Percentiles rank a stretch among this genome's conserved stretches.
Conservation (phyloP, 2,797 vertebrate genomes). For the Vireo griseus region DNA sequence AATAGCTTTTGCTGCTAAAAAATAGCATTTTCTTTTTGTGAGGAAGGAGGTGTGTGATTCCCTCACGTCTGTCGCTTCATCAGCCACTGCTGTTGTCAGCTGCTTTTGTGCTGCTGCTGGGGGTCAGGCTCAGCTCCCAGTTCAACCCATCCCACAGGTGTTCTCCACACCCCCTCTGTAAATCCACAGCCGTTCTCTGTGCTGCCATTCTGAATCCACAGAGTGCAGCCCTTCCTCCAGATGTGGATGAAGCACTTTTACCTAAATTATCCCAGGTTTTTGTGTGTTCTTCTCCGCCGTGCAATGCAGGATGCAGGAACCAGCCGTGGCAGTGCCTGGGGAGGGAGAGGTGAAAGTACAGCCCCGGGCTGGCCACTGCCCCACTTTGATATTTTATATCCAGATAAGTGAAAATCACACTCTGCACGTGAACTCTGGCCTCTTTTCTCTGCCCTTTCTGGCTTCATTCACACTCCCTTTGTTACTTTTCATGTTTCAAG, state of each 20-base stretch:
- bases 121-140: not conserved
- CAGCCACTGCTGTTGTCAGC: not conserved
- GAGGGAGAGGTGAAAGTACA: not conserved
- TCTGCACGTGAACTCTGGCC: not conserved
- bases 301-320: accelerated
- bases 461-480: not conserved
- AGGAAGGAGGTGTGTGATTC: not conserved
- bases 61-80: accelerated
- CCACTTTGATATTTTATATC: not conserved
- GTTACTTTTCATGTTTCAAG: not conserved
- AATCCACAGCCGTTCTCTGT: not conserved
- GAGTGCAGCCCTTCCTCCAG: not conserved
- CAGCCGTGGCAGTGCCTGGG: not conserved
- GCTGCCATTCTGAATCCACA: accelerated
- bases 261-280: not conserved
- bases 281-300: accelerated
- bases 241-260: not conserved
- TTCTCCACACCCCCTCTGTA: accelerated
- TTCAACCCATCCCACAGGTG: not conserved
- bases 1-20: not conserved
- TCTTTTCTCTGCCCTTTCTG: not conserved
- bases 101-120: not conserved
- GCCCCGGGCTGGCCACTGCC: not conserved
- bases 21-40: accelerated
- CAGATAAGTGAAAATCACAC: not conserved